phyloP scores from a whole-genome alignment of 2,888 invertebrate genomes.

The Hemithea aestivaria region DNA sequence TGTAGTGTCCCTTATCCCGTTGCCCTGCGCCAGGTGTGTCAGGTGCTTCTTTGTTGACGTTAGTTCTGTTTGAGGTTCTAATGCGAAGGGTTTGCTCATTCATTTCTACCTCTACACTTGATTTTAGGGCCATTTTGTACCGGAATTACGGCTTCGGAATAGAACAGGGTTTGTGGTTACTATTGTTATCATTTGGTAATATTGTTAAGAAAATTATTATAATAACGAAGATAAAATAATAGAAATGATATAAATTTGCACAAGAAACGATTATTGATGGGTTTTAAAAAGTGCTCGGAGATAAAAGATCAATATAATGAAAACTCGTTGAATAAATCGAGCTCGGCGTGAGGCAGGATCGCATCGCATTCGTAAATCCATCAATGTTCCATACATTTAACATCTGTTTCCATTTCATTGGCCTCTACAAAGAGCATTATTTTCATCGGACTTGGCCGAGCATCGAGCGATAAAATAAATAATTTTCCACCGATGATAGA shows the following conservation, averaged over 20 bases:
- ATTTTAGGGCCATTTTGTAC: too few species aligned
- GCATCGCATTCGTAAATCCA: constrained; percentile 37
- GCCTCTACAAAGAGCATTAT: constrained; percentile 53
- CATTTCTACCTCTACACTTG: too few species aligned
- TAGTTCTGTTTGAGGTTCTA: constrained; percentile 10
- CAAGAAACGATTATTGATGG: too few species aligned
- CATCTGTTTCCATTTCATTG: constrained; percentile 59
- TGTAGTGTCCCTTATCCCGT: too few species aligned
- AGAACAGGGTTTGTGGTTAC: too few species aligned
- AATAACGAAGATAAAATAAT: too few species aligned
- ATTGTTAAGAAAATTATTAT: too few species aligned
- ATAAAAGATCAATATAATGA: not conserved
- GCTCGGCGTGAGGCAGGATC: not conserved
- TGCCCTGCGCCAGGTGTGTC: constrained; percentile 13
- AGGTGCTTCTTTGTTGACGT: constrained; percentile 8
- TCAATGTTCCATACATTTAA: constrained; percentile 50
- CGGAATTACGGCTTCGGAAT: too few species aligned
- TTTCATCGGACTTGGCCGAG: constrained; percentile 33
- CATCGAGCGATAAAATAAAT: constrained; percentile 51
- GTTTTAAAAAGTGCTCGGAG: too few species aligned
- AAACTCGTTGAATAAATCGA: constrained; percentile 6
- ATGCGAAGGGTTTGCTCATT: constrained; percentile 2
- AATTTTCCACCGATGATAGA: constrained; percentile 52
- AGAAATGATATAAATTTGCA: too few species aligned
- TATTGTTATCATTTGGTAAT: too few species aligned